Base-by-base conservation (phyloP, 2,888 invertebrate species). In the Parnassius glacialis region DNA sequence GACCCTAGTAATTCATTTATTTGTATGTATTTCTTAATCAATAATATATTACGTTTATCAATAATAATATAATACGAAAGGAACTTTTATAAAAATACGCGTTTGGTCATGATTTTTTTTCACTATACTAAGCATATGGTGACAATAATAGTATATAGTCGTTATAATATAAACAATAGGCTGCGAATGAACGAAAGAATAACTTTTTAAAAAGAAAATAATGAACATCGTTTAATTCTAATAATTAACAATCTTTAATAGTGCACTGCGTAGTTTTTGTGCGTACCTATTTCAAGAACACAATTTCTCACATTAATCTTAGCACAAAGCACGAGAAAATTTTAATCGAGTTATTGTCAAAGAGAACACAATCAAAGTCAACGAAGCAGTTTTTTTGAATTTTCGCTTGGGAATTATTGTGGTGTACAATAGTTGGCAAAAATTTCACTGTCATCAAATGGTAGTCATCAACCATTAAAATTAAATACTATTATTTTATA, bases 391-490 rank as follows among this genome's bases (percentile, higher is more conserved):
- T 57, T 59, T 57, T 52, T 64, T 59, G 55, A 55, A 62, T 62
- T 41, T 20, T 7, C 13, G 44, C 62, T 44, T 74, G 74, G 67
- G 73, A 74, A 71, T 65, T 56, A 66, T 64, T 64, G 56, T 52
- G 54, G 59, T 56, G 51, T 52, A 70, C 70, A 69, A 69, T 71
- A 62, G 67, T 53, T 65, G 60, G 72, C 67, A 72, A 74, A 74
- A 71, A 53, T 53, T 62, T 55, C 55, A 50, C 58, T 52, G 42
- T 25, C 16, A 53, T 48, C 25, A 55, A 55, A 58, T 44, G 62
- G 54, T 41, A 62, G 25, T 25, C 25, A 25, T 25, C 16, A 7
- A 25, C 25, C 25, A 25, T 25, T 25, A 25, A 0, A 25, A 2
- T 25, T 3, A 25, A 25, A 25, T 25, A 25, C 3, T 25, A 25